Conservation (phyloP, 2,888 invertebrate species). For the Mylabris sibirica region DNA sequence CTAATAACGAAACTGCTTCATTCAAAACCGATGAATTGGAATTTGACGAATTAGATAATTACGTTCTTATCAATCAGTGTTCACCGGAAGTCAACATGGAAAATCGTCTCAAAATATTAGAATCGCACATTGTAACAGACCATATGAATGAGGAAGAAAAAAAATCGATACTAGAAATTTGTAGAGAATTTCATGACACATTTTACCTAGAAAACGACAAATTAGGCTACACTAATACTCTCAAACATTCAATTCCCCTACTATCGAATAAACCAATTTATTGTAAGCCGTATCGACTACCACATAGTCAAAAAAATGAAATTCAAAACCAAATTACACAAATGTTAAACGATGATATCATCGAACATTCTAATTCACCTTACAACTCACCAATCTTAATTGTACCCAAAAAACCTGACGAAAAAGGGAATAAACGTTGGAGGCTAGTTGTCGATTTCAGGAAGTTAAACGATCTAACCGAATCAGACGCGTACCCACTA, state of each 20-base stretch:
- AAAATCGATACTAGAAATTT: constrained; percentile 33
- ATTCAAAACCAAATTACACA: constrained; percentile 40
- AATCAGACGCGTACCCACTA: constrained; percentile 39
- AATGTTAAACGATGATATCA: constrained; percentile 40
- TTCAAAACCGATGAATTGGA: constrained; percentile 16
- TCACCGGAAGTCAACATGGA: background rate
- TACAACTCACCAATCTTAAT: constrained; percentile 33
- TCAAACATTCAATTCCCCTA: constrained; percentile 16
- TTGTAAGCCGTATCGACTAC: constrained; percentile 42
- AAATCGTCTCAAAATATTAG: constrained; percentile 12
- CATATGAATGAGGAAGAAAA: constrained; percentile 43
- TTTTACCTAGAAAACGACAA: constrained; percentile 37
- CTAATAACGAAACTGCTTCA: constrained; percentile 6
- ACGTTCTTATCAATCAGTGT: constrained; percentile 17
- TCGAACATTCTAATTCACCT: constrained; percentile 38
- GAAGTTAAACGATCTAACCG: constrained; percentile 39
- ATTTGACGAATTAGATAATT: constrained; percentile 14
- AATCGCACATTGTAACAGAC: constrained; percentile 12
- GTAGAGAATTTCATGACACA: constrained; percentile 36
- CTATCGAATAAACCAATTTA: constrained; percentile 33
- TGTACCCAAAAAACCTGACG: constrained; percentile 40
- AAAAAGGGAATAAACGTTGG: constrained; percentile 35
- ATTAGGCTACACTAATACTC: constrained; percentile 20
- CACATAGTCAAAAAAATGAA: constrained; percentile 43
- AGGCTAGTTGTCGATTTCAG: constrained; percentile 41